Percentiles rank a stretch among this genome's conserved stretches.
These are phyloP conservation scores for Drosophila lutescens DNA, from an alignment of 2,888 invertebrate species.

Conservation along the genomic window DNA sequence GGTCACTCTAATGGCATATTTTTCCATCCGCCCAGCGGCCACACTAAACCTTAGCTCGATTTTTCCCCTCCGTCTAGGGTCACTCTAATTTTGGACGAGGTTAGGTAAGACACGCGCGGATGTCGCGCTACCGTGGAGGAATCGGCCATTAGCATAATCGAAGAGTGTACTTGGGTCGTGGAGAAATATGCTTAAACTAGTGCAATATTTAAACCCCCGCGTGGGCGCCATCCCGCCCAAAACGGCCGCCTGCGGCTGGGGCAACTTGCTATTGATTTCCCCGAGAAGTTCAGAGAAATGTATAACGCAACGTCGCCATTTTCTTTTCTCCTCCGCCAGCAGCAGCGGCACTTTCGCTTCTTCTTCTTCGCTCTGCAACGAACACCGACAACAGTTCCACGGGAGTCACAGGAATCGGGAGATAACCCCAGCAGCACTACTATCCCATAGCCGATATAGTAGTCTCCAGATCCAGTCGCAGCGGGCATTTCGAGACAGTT, in stretches of 20 bases:
- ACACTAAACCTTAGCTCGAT: neutral
- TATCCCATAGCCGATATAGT: conserved; percentile 38
- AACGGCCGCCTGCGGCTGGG: conserved; percentile 66
- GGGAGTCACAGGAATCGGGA: conserved; percentile 60
- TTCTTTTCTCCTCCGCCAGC: conserved; percentile 82
- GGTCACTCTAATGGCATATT: conserved; percentile 1
- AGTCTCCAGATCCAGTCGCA: conserved; percentile 53
- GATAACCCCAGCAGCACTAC: conserved; percentile 42
- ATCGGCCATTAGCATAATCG: conserved; percentile 20
- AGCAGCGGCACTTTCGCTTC: conserved; percentile 78
- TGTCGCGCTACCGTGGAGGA: conserved; percentile 29
- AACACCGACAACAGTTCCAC: conserved; percentile 72
- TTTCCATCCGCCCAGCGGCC: neutral
- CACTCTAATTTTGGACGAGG: conserved; percentile 81
- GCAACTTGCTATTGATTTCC: conserved; percentile 80
- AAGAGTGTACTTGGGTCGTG: conserved; percentile 58
- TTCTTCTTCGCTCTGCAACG: conserved; percentile 63
- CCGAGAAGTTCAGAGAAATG: conserved; percentile 67
- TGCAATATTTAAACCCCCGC: conserved; percentile 78
- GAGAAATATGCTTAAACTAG: conserved; percentile 66
- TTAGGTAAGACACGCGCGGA: conserved; percentile 83
- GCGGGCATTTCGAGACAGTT: conserved; percentile 61
- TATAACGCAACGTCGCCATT: conserved; percentile 81
- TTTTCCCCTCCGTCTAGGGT: neutral
- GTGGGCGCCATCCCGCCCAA: conserved; percentile 61